Base-by-base conservation (phyloP, 2,113 vertebrate genomes). In the Serilophus lunatus region DNA sequence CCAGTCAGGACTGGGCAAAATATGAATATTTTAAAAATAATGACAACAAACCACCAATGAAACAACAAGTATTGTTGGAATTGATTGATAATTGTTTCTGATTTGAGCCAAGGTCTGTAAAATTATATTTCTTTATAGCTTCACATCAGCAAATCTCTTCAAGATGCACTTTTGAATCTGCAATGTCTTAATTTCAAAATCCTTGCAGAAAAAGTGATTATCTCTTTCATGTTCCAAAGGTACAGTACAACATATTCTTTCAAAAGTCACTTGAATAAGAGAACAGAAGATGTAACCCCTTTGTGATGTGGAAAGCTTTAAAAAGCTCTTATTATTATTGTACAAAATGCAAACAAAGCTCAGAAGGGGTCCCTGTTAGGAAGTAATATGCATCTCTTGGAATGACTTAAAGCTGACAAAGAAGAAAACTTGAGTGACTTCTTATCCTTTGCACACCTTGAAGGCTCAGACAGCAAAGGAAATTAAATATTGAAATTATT, bases 401-500 rank as follows among this genome's bases (percentile, higher is more conserved):
- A 90, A 76, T 75, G 72, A 86, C 93, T 91, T 92, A 86, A 92
- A 92, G 90, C 78, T 76, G 87, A 92, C 0, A 1, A 83, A 89
- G 81, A 88, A 0, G 56, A 64, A 54, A 80, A 74, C 51, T 78
- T 78, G 74, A 94, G 74, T 87, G 96, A 91, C 85, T 95, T 93
- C 49, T 93, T 92, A 88, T 74, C 79, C 88, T 95, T 84, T 85
- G 44, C 56, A 76, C 79, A 86, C 82, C 89, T 92, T 0, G 7
- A 90, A 95, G 90, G 72, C 59, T 96, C 78, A 76, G 49, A 60
- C 28, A 85, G 70, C 84, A 96, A 96, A 79, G 9, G 65, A 95
- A 95, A 78, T 96, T 92, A 94, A 97, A 97, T 96, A 96, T 88
- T 95, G 82, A 93, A 93, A 78, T 93, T 71, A 88, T 94, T 96